phyloP scores from a whole-genome alignment of 2,113 vertebrate genomes.

The Clarias gariepinus region DNA sequence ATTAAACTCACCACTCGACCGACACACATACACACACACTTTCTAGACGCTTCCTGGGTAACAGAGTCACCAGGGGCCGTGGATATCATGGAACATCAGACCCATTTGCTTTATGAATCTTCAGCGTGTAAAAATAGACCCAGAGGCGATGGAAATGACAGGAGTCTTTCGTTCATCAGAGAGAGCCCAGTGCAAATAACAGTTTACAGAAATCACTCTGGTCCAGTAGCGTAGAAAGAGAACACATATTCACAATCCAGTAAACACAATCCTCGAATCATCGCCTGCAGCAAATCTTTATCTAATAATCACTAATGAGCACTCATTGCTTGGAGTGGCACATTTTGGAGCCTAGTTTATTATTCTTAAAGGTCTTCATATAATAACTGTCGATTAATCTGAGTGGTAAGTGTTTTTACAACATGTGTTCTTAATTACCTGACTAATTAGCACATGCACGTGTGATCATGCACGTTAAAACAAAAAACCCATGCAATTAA shows the following conservation, averaged over 20 bases:
- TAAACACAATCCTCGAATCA: slow-evolving; percentile 39
- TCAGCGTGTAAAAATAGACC: slow-evolving; percentile 24
- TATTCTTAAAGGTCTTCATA: slow-evolving; percentile 44
- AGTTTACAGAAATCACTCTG: slow-evolving; percentile 22
- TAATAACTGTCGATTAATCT: slow-evolving; percentile 51
- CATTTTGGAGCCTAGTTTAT: slow-evolving; percentile 43
- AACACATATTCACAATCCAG: slow-evolving; percentile 41
- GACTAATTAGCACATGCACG: slow-evolving; percentile 4
- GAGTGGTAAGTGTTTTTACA: slow-evolving; percentile 34
- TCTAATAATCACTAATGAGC: slow-evolving; percentile 53
- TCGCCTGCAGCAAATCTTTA: slow-evolving; percentile 41
- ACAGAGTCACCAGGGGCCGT: slow-evolving; percentile 25
- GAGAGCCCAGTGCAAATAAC: slow-evolving; percentile 19
- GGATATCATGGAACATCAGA: slow-evolving; percentile 44
- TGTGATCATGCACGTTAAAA: not conserved
- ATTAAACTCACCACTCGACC: slow-evolving; percentile 34
- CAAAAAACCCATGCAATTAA: not conserved
- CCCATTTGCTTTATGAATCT: slow-evolving; percentile 42
- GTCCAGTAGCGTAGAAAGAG: slow-evolving; percentile 21
- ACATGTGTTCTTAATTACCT: slow-evolving; percentile 33
- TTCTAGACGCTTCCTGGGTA: slow-evolving; percentile 16
- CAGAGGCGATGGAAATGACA: slow-evolving; percentile 27
- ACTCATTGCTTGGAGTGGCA: slow-evolving; percentile 42
- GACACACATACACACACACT: slow-evolving; percentile 11
- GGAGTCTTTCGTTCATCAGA: slow-evolving; percentile 29